Evolutionary conservation across 2,113 vertebrate species (phyloP).

Genomic region (Prietella phreatophila): DNA sequence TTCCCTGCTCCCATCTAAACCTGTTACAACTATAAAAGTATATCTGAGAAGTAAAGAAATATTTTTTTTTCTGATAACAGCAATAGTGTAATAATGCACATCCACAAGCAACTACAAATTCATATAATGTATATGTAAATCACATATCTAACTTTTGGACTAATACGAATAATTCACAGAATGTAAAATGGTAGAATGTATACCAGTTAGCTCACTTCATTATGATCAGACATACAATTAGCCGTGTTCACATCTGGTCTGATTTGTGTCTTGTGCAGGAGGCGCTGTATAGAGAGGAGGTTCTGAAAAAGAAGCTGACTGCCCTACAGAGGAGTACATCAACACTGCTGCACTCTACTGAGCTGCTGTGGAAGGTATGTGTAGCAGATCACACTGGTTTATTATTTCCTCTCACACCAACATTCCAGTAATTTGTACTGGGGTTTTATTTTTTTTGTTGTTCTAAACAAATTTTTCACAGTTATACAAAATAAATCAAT

Average conservation of each 20-base stretch:
- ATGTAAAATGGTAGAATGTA: neutral
- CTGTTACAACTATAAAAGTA: neutral
- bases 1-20: neutral
- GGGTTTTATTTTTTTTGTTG: no score
- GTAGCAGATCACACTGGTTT: neutral
- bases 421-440: neutral
- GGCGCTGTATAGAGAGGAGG: conserved; percentile 71
- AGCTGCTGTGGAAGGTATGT: conserved; percentile 70
- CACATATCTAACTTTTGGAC: neutral
- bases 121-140: neutral
- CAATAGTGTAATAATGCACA: neutral
- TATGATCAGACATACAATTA: neutral
- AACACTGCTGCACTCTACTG: conserved; percentile 64
- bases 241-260: neutral
- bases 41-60: neutral
- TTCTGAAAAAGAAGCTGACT: conserved; percentile 69
- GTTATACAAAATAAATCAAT: neutral
- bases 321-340: conserved; percentile 63
- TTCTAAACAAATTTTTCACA: neutral
- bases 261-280: conserved; percentile 61
- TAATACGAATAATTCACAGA: neutral
- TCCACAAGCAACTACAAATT: neutral
- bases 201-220: neutral
- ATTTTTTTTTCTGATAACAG: neutral
- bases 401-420: neutral